These are phyloP conservation scores for Ptilonorhynchus violaceus DNA, from an alignment of 2,113 vertebrate species.

Conservation along the genomic window DNA sequence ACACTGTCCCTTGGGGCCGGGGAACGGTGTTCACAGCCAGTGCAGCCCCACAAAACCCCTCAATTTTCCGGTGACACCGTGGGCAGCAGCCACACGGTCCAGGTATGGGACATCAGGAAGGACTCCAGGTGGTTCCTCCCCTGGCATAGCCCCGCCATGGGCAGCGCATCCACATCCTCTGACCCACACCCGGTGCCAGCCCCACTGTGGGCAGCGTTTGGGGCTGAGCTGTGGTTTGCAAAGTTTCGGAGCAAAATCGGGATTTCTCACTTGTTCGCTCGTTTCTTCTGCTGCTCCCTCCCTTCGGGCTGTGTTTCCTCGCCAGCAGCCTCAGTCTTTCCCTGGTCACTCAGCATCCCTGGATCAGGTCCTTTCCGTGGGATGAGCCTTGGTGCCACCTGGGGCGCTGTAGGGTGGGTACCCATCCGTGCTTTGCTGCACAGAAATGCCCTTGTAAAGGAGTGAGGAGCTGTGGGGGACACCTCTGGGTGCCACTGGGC, in stretches of 20 bases:
- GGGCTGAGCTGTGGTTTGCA: background rate
- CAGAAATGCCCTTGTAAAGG: background rate
- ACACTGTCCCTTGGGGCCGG: background rate
- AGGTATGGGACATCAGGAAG: accelerated
- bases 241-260: background rate
- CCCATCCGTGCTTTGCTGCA: accelerated
- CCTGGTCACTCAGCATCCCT: accelerated
- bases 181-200: background rate
- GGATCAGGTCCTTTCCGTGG: background rate
- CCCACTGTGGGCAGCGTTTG: accelerated
- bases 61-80: background rate
- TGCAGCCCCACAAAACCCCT: no score
- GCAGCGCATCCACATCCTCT: background rate
- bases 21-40: accelerated
- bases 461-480: background rate
- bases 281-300: background rate
- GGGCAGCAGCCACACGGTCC: background rate
- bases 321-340: background rate
- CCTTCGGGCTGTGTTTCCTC: background rate
- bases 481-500: background rate
- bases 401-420: background rate
- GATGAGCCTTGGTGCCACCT: background rate
- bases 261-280: background rate
- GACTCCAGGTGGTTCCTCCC: background rate
- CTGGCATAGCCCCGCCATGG: background rate